Evolutionary conservation across 2,888 invertebrate genomes (phyloP).

Genomic region (Icerya purchasi): DNA sequence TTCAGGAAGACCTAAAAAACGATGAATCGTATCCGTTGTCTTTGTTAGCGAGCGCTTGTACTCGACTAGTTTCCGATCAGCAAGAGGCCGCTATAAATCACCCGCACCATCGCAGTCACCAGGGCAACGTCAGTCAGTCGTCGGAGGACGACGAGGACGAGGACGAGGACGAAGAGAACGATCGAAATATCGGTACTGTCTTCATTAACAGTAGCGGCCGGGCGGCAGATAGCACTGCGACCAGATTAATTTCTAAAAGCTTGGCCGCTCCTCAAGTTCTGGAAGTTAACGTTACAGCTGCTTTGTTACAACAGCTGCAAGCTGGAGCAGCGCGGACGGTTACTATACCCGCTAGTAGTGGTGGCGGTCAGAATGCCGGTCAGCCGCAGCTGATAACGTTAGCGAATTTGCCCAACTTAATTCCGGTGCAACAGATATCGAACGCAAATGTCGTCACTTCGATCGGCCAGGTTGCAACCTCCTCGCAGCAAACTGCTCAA

Average conservation of each 20-base stretch:
- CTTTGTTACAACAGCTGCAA: conserved; percentile 7
- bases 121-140: conserved; percentile 4
- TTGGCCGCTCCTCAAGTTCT: background rate
- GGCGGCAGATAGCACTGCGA: too few relatives aligned
- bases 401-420: conserved; percentile 29
- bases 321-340: background rate
- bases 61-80: too few relatives aligned
- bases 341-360: conserved; percentile 1
- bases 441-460: background rate
- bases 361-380: conserved; percentile 8
- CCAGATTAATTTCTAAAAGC: too few relatives aligned
- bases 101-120: background rate
- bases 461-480: background rate
- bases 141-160: conserved; percentile 2
- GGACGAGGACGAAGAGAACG: too few relatives aligned
- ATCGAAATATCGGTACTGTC: too few relatives aligned
- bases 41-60: conserved; percentile 6
- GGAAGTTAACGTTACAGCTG: background rate
- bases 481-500: conserved; percentile 6
- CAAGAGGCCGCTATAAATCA: background rate
- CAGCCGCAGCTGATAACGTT: conserved; percentile 27
- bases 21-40: conserved; percentile 1
- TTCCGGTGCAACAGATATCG: conserved; percentile 22
- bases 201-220: too few relatives aligned
- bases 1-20: too few relatives aligned